Conservation (phyloP, 2,888 invertebrate genomes). For the Megalurothrips usitatus region DNA sequence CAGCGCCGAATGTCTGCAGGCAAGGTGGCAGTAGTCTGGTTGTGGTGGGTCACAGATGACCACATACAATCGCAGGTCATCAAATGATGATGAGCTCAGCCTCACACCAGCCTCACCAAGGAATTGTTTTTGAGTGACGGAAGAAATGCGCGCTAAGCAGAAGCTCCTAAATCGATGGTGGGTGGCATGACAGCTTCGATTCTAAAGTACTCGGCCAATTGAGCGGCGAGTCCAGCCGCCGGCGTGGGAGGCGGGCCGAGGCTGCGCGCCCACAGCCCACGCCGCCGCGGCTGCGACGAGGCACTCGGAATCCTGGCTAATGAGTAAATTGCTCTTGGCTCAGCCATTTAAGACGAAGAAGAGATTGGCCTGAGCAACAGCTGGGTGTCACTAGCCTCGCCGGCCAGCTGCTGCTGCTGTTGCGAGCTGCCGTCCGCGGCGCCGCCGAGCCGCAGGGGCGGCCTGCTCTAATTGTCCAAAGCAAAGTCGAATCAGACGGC, state of each 20-base stretch:
- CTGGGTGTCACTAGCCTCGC: not conserved
- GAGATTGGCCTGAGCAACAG: conserved; percentile 1
- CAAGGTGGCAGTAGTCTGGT: no score
- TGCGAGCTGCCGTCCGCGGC: no score
- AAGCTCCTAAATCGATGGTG: not conserved
- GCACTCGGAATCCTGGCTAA: conserved; percentile 21
- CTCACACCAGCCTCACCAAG: no score
- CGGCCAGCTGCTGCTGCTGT: not conserved
- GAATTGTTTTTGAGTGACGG: no score
- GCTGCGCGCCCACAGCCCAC: conserved; percentile 4
- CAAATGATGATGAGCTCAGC: no score
- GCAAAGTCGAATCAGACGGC: no score
- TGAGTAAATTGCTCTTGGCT: conserved; percentile 17
- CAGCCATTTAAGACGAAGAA: not conserved
- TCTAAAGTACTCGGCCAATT: not conserved
- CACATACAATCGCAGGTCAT: no score
- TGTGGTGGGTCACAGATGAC: no score
- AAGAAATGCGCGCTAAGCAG: no score
- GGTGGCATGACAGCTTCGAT: not conserved
- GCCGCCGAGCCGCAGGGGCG: no score
- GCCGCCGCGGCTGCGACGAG: not conserved
- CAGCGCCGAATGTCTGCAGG: no score
- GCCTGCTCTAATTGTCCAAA: no score
- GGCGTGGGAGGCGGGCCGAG: not conserved
- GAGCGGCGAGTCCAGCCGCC: not conserved